Evolutionary conservation across 2,113 vertebrate genomes (phyloP).

Genomic region (Terrapene triunguis): DNA sequence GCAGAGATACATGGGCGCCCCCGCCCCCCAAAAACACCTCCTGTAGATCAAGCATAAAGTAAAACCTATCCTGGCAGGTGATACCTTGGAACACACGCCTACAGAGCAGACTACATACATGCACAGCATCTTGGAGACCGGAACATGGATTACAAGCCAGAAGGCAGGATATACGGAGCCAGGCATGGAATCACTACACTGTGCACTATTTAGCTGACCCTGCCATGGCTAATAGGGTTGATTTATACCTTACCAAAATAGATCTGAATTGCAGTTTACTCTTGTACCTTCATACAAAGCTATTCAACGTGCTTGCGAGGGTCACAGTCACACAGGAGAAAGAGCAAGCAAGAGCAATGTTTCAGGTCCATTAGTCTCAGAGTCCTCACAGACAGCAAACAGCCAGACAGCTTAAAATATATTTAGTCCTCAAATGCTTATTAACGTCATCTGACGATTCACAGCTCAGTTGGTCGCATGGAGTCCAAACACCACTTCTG

Average conservation of each 20-base stretch:
- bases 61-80: background rate
- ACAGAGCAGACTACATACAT: background rate
- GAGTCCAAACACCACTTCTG: slow-evolving; percentile 49
- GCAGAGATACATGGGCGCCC: background rate
- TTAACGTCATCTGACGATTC: slow-evolving; percentile 69
- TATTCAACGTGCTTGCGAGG: background rate
- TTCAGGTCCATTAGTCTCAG: slow-evolving; percentile 58
- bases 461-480: slow-evolving; percentile 2
- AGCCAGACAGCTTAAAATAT: slow-evolving; percentile 70
- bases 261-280: background rate
- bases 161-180: background rate
- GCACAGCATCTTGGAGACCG: background rate
- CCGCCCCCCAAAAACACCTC: background rate
- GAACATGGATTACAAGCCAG: background rate
- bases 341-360: background rate
- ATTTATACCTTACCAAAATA: background rate
- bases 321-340: slow-evolving; percentile 20
- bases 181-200: background rate
- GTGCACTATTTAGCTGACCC: background rate
- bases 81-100: background rate
- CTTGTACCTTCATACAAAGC: background rate
- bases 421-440: slow-evolving; percentile 68
- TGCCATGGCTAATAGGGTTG: background rate
- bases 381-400: slow-evolving; percentile 47
- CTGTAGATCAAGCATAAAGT: background rate